phyloP scores from a whole-genome alignment of 2,113 vertebrate genomes.

The Phycodurus eques region DNA sequence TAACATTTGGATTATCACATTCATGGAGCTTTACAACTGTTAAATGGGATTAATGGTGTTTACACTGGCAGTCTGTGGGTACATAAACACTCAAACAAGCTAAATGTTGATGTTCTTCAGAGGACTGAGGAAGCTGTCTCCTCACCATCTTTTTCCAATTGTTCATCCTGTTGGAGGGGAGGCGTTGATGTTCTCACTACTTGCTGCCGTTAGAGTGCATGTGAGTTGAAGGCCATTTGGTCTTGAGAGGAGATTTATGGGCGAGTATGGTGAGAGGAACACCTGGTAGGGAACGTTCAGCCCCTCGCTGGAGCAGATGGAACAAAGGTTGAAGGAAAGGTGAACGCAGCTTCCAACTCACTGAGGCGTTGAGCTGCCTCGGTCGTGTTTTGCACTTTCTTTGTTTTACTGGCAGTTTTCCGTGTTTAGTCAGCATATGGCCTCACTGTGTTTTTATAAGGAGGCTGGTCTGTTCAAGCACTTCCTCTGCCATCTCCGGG shows the following conservation, averaged over 20 bases:
- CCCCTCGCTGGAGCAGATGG: constrained; percentile 34
- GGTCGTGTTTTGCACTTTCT: constrained; percentile 9
- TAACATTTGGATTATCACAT: constrained; percentile 10
- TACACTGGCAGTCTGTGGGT: too few species aligned
- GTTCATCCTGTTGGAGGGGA: constrained; percentile 19
- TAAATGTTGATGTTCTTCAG: neutral
- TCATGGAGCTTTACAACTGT: neutral
- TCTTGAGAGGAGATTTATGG: constrained; percentile 47
- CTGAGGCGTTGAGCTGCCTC: neutral
- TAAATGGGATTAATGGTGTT: too few species aligned
- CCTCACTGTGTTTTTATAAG: neutral
- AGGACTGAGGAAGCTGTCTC: neutral
- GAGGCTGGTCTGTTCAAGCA: neutral
- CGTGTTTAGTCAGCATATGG: constrained; percentile 14
- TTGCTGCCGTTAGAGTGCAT: constrained; percentile 29
- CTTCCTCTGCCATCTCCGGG: neutral
- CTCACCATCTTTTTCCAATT: constrained; percentile 33
- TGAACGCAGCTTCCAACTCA: constrained; percentile 5
- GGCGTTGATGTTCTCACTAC: constrained; percentile 3
- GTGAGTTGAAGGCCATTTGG: constrained; percentile 41
- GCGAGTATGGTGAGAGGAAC: constrained; percentile 32
- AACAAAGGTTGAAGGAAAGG: constrained; percentile 18
- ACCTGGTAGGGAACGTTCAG: constrained; percentile 50
- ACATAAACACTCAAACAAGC: neutral
- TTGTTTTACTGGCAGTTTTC: constrained; percentile 26